A percentile compares a stretch with the other conserved stretches of the same genome.
Evolutionary conservation across 2,888 invertebrate species (phyloP).

Genomic region (Eristalinus aeneus): DNA sequence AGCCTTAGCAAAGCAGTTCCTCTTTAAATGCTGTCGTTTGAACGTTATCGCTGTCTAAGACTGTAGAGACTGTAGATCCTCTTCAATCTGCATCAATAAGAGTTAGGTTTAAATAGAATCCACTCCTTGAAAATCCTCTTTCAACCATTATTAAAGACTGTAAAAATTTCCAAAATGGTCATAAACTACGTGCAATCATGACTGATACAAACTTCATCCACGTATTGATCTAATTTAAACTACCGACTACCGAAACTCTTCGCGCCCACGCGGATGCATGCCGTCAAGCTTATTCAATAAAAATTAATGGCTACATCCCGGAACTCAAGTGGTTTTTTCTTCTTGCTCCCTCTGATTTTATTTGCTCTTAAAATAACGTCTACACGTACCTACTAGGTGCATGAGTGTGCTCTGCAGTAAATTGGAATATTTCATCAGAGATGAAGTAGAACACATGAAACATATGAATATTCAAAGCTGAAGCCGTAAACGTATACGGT

Average conservation of each 20-base stretch:
- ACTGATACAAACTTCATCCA: not conserved
- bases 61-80: too few species aligned
- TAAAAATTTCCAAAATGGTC: too few species aligned
- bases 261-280: not conserved
- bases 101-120: too few species aligned
- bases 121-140: too few species aligned
- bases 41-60: too few species aligned
- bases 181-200: too few species aligned
- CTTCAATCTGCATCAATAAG: too few species aligned
- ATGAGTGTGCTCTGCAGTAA: constrained; percentile 3
- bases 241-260: not conserved
- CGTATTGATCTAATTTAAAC: not conserved
- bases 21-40: too few species aligned
- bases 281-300: not conserved
- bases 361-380: not conserved
- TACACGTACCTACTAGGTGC: not conserved
- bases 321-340: not conserved
- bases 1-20: too few species aligned
- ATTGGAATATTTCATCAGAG: constrained; percentile 31
- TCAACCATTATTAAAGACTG: too few species aligned
- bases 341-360: not conserved
- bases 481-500: constrained; percentile 22
- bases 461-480: constrained; percentile 38
- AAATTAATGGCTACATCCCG: not conserved
- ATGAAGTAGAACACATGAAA: constrained; percentile 9